These are phyloP conservation scores for Cyprinodon variegatus DNA, from an alignment of 2,113 vertebrate species.

Conservation along the genomic window DNA sequence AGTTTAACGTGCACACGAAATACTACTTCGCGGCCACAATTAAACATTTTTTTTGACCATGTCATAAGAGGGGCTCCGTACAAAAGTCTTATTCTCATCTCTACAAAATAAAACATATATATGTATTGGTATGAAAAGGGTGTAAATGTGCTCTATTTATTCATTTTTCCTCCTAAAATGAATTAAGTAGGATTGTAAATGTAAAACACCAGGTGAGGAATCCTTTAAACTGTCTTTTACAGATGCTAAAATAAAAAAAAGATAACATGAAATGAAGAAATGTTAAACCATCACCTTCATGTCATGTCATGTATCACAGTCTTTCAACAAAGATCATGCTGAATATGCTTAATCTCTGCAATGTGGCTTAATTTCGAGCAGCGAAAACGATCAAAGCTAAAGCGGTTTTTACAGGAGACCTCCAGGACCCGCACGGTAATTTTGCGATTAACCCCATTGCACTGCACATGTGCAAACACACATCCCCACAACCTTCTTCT, in stretches of 20 bases:
- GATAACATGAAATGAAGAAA: not conserved
- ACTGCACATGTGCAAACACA: slow-evolving; percentile 26
- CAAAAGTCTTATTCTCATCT: no score
- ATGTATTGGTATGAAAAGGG: no score
- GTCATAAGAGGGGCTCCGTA: no score
- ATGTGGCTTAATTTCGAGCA: not conserved
- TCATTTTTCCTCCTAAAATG: no score
- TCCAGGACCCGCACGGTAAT: slow-evolving; percentile 41
- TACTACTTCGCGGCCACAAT: no score
- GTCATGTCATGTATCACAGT: not conserved
- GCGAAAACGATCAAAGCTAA: slow-evolving; percentile 26
- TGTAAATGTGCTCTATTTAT: no score
- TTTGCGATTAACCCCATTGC: slow-evolving; percentile 24
- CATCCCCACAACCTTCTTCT: slow-evolving; percentile 32
- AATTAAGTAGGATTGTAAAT: no score
- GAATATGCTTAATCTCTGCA: not conserved
- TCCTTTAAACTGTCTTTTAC: not conserved
- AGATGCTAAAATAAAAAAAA: not conserved
- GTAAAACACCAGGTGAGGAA: no score
- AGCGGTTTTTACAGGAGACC: slow-evolving; percentile 14
- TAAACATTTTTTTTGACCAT: no score
- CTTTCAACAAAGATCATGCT: not conserved
- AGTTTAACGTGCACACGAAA: no score
- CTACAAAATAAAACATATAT: no score
- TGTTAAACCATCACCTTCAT: not conserved